These are phyloP conservation scores for Pachliopta kotzebuea DNA, from an alignment of 2,888 invertebrate species.

Conservation along the genomic window DNA sequence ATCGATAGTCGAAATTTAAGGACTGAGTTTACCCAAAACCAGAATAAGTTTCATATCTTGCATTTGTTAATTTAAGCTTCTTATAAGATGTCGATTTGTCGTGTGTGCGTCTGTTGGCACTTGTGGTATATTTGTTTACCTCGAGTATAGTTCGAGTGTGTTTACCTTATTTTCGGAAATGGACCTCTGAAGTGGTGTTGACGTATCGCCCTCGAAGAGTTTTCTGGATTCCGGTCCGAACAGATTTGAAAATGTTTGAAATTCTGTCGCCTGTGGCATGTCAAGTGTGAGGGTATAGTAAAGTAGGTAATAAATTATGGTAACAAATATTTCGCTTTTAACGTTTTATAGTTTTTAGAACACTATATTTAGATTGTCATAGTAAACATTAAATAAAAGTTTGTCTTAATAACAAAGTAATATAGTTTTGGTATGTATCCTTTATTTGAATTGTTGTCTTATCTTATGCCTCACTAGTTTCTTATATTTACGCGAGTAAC, in stretches of 20 bases:
- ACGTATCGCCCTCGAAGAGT: slow-evolving; percentile 22
- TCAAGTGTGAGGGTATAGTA: neutral
- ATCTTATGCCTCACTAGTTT: too few relatives aligned
- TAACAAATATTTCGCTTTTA: neutral
- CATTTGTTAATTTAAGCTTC: slow-evolving; percentile 24
- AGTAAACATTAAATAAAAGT: too few relatives aligned
- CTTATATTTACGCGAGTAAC: too few relatives aligned
- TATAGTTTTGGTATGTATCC: too few relatives aligned
- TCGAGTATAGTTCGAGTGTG: slow-evolving; percentile 26
- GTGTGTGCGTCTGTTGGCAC: slow-evolving; percentile 22
- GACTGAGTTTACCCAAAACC: neutral
- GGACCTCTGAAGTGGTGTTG: slow-evolving; percentile 24
- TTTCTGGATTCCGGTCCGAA: slow-evolving; percentile 16
- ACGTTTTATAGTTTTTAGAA: neutral
- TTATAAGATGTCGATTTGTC: slow-evolving; percentile 23
- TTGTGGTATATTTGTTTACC: slow-evolving; percentile 30
- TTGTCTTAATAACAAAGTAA: too few relatives aligned
- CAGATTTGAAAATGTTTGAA: slow-evolving; percentile 25
- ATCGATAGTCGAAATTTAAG: neutral
- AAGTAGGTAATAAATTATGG: slow-evolving; percentile 1
- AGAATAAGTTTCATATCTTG: slow-evolving; percentile 7
- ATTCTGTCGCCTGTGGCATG: slow-evolving; percentile 7
- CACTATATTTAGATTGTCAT: too few relatives aligned
- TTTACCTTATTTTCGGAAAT: slow-evolving; percentile 34
- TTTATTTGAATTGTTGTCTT: too few relatives aligned